Evolutionary conservation across 2,797 vertebrate genomes (phyloP).

Genomic region (Odontamblyopus rebecca): DNA sequence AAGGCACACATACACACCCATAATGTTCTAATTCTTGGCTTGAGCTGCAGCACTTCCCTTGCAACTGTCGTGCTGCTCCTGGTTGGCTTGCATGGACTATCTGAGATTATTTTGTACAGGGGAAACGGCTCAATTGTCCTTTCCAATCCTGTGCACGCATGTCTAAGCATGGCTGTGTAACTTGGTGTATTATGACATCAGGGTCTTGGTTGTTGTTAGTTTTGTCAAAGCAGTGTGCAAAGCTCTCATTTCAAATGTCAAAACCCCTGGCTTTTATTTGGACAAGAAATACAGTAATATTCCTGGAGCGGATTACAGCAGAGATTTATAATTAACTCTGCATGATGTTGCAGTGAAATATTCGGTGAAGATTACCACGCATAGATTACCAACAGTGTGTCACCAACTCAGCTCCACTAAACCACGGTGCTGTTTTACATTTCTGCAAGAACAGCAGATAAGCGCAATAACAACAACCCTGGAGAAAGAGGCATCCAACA

Average conservation of each 20-base stretch:
- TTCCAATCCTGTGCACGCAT: conserved; percentile 11
- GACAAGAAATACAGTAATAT: conserved; percentile 16
- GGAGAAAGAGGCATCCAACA: neutral
- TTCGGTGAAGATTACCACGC: conserved; percentile 2
- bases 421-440: conserved; percentile 1
- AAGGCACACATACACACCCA: conserved; percentile 11
- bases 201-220: neutral
- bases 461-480: neutral
- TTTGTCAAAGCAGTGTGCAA: conserved; percentile 10
- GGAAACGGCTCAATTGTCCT: neutral
- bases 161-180: neutral
- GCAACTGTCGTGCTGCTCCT: conserved; percentile 36
- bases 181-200: neutral
- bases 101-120: conserved; percentile 28
- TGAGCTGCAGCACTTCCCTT: conserved; percentile 19
- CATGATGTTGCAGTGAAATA: conserved; percentile 2
- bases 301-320: neutral
- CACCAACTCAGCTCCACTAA: neutral
- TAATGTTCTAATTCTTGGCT: conserved; percentile 20
- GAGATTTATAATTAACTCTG: conserved; percentile 2
- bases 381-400: neutral
- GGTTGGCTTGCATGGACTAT: conserved; percentile 9
- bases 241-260: conserved; percentile 12
- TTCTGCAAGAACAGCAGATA: conserved; percentile 17
- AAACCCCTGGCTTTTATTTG: conserved; percentile 5